phyloP scores from a whole-genome alignment of 1,140 invertebrate genomes.

The Druon quercuslanigerum region DNA sequence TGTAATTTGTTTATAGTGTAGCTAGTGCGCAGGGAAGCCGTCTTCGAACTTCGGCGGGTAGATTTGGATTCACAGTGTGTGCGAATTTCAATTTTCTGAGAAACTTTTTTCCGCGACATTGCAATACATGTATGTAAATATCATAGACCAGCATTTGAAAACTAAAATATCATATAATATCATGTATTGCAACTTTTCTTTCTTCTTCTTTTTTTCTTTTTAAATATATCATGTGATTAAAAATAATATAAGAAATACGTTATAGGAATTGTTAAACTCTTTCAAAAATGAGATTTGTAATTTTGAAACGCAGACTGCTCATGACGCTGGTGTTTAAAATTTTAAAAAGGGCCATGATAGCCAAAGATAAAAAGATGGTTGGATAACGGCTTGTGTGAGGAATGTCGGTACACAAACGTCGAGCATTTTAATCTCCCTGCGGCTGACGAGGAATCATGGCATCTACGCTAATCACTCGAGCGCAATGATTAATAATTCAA shows the following conservation, averaged over 20 bases:
- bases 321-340: background rate
- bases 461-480: conserved; percentile 14
- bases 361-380: conserved; percentile 15
- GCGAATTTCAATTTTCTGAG: no score
- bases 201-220: background rate
- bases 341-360: conserved; percentile 13
- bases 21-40: no score
- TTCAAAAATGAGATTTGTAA: background rate
- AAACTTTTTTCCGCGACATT: no score
- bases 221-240: no score
- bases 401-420: conserved; percentile 27
- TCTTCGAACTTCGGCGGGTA: no score
- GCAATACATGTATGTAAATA: no score
- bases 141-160: no score
- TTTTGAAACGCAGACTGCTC: background rate
- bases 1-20: no score
- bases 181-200: background rate
- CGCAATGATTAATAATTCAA: conserved; percentile 42
- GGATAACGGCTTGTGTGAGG: background rate
- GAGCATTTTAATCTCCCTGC: conserved; percentile 23
- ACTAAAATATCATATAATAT: no score
- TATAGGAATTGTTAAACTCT: background rate
- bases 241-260: no score
- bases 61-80: no score
- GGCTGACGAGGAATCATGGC: conserved; percentile 24